Evolutionary conservation across 2,113 vertebrate genomes (phyloP), one percentile per base, ranked within the genome.

Genomic region (Eubucco bourcierii): DNA sequence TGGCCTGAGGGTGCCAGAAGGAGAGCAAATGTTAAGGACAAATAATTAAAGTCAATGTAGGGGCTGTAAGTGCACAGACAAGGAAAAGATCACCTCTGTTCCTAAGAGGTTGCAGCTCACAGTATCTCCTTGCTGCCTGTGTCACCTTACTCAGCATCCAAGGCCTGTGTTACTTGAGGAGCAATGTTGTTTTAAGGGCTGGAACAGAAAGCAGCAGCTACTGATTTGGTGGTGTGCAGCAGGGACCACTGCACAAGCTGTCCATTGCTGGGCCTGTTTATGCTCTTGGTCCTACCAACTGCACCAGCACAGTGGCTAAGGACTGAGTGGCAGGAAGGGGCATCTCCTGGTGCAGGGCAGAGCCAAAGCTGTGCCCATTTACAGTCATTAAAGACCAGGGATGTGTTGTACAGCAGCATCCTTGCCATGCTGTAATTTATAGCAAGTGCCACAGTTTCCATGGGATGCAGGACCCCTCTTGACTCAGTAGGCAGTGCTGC

Each of bases 391-490:
- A 77, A 68, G 90, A 82, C 68, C 46, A 18, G 84, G 81, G 95
- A 47, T 58, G 76, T 92, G 84, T 50, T 89, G 81, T 78, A 37
- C 20, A 80, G 94, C 96, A 93, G 94, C 93, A 83, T 95, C 92
- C 78, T 79, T 80, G 86, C 88, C 88, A 8, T 19, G 66, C 44
- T 66, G 56, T 90, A 80, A 95, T 77, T 84, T 47, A 0, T 13
- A 37, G 67, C 96, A 89, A 79, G 90, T 94, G 84, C 88, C 84
- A 67, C 46, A 64, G 87, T 87, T 95, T 85, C 94, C 87, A 60
- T 64, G 9, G 87, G 92, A 93, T 84, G 68, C 75, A 37, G 75
- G 95, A 94, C 91, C 89, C 88, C 79, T 88, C 77, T 37, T 72
- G 87, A 89, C 90, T 95, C 59, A 15, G 1, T 1, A 56, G 47